phyloP scores from a whole-genome alignment of 2,113 vertebrate species.

The Planiliza haematocheilus region DNA sequence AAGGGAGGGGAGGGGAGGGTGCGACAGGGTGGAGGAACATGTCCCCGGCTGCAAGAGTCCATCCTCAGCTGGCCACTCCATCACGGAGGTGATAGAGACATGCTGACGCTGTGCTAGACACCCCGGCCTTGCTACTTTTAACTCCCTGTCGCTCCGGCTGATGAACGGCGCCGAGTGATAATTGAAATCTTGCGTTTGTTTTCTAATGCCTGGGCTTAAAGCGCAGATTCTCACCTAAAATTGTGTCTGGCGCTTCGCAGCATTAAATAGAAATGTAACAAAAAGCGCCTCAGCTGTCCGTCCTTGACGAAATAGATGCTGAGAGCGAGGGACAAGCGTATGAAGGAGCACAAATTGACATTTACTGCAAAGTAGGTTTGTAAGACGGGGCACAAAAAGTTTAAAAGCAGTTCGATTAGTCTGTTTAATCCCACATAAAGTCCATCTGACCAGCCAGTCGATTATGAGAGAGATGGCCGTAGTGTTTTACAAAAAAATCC shows the following conservation, averaged over 20 bases:
- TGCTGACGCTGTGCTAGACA: slow-evolving; percentile 76
- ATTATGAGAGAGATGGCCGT: no score
- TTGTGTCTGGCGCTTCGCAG: slow-evolving; percentile 46
- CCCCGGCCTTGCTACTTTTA: slow-evolving; percentile 50
- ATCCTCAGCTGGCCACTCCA: slow-evolving; percentile 83
- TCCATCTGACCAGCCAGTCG: background rate
- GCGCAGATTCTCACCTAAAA: slow-evolving; percentile 51
- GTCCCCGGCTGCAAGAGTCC: slow-evolving; percentile 86
- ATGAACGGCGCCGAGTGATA: slow-evolving; percentile 59
- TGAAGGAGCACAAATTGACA: slow-evolving; percentile 9
- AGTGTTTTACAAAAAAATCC: no score
- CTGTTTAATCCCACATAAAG: background rate
- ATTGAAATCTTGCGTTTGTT: slow-evolving; percentile 73
- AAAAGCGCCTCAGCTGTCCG: slow-evolving; percentile 29
- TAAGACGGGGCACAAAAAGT: background rate
- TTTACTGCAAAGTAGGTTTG: slow-evolving; percentile 32
- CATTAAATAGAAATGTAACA: slow-evolving; percentile 64
- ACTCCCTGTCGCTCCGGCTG: slow-evolving; percentile 44
- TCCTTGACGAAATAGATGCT: background rate
- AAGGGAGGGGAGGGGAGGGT: slow-evolving; percentile 54
- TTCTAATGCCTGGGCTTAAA: slow-evolving; percentile 28
- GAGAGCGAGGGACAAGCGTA: slow-evolving; percentile 5
- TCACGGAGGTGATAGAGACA: slow-evolving; percentile 82
- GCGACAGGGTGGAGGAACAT: slow-evolving; percentile 84
- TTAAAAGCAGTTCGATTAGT: background rate